phyloP scores from a whole-genome alignment of 1,140 invertebrate species.

The Ptiloglossa arizonensis region DNA sequence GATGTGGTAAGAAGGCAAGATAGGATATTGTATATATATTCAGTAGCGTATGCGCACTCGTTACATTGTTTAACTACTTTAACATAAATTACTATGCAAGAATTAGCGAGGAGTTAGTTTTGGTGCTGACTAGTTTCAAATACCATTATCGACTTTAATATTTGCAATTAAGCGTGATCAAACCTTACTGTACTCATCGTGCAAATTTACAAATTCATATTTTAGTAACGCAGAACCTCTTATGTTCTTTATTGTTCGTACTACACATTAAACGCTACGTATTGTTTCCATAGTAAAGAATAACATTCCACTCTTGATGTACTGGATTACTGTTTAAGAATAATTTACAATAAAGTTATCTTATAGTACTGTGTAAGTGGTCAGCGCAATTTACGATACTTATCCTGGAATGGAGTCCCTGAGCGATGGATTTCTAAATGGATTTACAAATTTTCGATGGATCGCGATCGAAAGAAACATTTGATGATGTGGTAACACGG shows the following conservation, averaged over 20 bases:
- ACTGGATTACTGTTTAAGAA: slow-evolving; percentile 15
- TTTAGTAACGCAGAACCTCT: neutral
- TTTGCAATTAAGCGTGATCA: slow-evolving; percentile 11
- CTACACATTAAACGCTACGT: slow-evolving; percentile 2
- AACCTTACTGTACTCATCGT: slow-evolving; percentile 2
- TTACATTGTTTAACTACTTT: neutral
- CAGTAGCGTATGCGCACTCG: neutral
- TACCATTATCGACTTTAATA: neutral
- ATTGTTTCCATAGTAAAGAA: neutral
- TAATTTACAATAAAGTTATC: slow-evolving; percentile 27
- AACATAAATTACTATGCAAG: neutral
- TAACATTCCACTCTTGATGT: neutral
- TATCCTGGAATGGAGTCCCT: slow-evolving; percentile 64
- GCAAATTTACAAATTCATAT: slow-evolving; percentile 14
- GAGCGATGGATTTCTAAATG: slow-evolving; percentile 64
- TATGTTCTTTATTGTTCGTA: neutral
- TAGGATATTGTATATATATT: neutral
- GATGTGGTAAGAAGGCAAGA: neutral
- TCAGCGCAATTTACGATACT: slow-evolving; percentile 56
- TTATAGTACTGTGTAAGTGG: slow-evolving; percentile 59
- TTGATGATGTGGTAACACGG: slow-evolving; percentile 32
- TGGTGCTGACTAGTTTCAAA: neutral
- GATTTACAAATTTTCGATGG: slow-evolving; percentile 63
- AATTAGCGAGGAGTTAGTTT: neutral
- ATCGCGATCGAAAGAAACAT: slow-evolving; percentile 46